Conservation (phyloP, 2,113 vertebrate genomes). For the Brienomyrus longianalis region DNA sequence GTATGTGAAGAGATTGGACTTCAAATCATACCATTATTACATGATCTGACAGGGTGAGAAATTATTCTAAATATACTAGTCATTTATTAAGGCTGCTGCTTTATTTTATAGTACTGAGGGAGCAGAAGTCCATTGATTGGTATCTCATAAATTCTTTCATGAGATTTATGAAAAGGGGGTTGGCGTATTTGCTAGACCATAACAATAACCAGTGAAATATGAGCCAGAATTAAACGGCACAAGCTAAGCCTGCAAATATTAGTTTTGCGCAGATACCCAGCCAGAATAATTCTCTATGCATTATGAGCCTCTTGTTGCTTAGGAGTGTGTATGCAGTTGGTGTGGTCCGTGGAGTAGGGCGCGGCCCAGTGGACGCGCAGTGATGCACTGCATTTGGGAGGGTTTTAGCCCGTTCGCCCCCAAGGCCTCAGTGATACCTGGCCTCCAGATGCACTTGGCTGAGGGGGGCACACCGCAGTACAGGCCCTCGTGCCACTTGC, state of each 20-base stretch:
- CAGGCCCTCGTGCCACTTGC: constrained; percentile 96
- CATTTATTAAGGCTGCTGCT: background rate
- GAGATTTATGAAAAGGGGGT: background rate
- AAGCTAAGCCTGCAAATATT: background rate
- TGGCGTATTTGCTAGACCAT: background rate
- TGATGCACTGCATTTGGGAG: background rate
- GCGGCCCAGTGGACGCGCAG: background rate
- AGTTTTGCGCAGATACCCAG: background rate
- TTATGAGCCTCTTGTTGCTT: background rate
- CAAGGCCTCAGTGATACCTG: constrained; percentile 60
- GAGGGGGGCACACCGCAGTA: constrained; percentile 91
- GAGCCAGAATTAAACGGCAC: background rate
- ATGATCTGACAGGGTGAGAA: background rate
- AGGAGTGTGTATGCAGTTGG: background rate
- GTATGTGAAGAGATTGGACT: background rate
- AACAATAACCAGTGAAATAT: background rate
- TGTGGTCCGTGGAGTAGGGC: background rate
- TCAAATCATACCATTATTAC: background rate
- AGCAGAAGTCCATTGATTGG: background rate
- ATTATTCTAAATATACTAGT: background rate
- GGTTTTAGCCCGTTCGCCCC: background rate
- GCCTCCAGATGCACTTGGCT: constrained; percentile 95
- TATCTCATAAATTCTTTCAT: background rate
- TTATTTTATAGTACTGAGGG: background rate
- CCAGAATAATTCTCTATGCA: background rate